Base-by-base conservation (phyloP, 2,113 vertebrate species). In the Saccopteryx bilineata region DNA sequence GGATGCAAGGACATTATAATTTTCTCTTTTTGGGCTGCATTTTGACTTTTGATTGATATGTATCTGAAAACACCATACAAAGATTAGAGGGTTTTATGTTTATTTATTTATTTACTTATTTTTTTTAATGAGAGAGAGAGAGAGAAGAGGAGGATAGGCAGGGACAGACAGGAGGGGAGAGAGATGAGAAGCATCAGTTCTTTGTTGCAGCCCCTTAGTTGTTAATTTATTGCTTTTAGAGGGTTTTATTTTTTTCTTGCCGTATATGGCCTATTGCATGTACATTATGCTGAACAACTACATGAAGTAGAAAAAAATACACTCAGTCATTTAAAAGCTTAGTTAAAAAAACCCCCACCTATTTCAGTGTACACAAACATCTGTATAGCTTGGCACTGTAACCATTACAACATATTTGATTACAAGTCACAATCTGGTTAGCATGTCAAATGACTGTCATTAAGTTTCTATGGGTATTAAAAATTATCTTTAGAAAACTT, bases 401-500 rank as follows among this genome's bases (percentile, higher is more conserved):
- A 95, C 21, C n/a, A 56, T 9, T 90, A 72, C 17, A 68, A 66
- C n/a, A 63, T 76, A 76, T 79, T 95, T 21, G 23, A 92, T 80
- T 92, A 65, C 48, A 90, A 95, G 60, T 95, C 85, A 60, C 15
- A 81, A 31, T 78, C 72, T 10, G 13, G 61, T 96, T 81, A 94
- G 76, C 21, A 48, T 87, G 81, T 56, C 78, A 93, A 87, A 72
- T 80, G 66, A 90, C 66, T 50, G 78, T 63, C 61, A 81, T 93
- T 94, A 91, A 78, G 18, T 87, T 90, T 95, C 69, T 89, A 24
- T 2, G 33, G 39, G 48, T 69, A 96, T 96, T 95, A 88, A 58
- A 97, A 90, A 54, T 79, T 94, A 94, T 63, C 66, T 90, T 92
- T 68, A 94, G 79, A 88, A 95, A 91, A 61, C 75, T 68, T 79